Evolutionary conservation across 2,113 vertebrate genomes (phyloP).

Genomic region (Lepus europaeus): DNA sequence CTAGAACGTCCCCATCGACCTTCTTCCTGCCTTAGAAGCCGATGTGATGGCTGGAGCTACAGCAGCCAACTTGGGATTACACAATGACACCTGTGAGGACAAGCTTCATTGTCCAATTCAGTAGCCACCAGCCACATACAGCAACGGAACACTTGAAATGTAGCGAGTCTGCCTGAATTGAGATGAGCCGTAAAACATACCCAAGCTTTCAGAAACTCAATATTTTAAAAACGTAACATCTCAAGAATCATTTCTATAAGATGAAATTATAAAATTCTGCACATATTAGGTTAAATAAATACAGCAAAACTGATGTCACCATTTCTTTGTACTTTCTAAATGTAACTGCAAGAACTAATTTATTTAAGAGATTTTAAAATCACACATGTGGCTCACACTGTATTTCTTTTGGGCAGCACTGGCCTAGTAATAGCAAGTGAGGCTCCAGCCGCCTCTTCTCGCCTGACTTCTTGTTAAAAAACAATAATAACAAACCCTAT

Average conservation of each 20-base stretch:
- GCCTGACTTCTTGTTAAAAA: not conserved
- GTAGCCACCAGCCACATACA: not conserved
- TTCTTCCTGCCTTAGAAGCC: not conserved
- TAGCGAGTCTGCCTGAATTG: not conserved
- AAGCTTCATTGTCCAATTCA: not conserved
- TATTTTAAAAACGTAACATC: not conserved
- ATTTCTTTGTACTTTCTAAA: slow-evolving; percentile 25
- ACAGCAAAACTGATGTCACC: slow-evolving; percentile 28
- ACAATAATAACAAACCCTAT: not conserved
- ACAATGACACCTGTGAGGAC: not conserved
- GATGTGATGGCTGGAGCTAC: not conserved
- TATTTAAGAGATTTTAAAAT: not conserved
- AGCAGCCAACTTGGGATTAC: not conserved
- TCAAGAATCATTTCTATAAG: not conserved
- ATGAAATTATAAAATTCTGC: not conserved
- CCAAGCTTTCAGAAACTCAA: not conserved
- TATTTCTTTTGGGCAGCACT: not conserved
- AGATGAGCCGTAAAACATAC: not conserved
- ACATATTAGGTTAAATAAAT: not conserved
- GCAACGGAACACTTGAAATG: not conserved
- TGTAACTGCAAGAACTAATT: not conserved
- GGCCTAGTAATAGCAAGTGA: not conserved
- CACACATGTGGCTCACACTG: not conserved
- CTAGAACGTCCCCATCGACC: not conserved
- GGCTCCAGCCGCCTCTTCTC: not conserved